Conservation (phyloP, 1,140 invertebrate genomes). For the Ips nitidus region DNA sequence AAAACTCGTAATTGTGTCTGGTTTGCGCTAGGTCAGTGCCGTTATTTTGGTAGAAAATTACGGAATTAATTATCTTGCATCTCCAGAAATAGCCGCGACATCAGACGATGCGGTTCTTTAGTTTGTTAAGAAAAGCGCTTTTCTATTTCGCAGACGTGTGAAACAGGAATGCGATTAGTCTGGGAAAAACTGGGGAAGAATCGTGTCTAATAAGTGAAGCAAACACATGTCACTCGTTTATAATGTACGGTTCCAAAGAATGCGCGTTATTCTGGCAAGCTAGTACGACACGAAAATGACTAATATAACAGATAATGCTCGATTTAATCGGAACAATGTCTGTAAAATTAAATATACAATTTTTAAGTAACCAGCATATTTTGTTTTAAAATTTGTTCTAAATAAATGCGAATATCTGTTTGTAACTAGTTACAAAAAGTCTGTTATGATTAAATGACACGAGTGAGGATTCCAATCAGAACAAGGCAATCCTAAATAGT, state of each 20-base stretch:
- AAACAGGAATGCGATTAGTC: constrained; percentile 32
- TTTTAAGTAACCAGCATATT: too few relatives aligned
- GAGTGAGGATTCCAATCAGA: too few relatives aligned
- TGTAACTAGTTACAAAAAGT: too few relatives aligned
- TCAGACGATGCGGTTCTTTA: constrained; percentile 33
- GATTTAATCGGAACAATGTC: too few relatives aligned
- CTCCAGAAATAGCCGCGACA: constrained; percentile 24
- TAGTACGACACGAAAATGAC: background rate
- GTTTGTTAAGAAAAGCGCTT: constrained; percentile 35
- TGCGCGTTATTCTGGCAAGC: constrained; percentile 18
- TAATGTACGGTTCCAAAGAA: constrained; percentile 10
- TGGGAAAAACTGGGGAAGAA: constrained; percentile 24
- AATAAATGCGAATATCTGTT: too few relatives aligned
- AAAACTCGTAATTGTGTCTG: constrained; percentile 33
- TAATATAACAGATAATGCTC: too few relatives aligned
- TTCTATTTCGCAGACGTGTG: constrained; percentile 34
- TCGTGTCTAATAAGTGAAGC: constrained; percentile 5
- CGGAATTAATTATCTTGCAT: constrained; percentile 30
- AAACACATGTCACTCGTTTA: constrained; percentile 24
- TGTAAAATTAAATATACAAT: too few relatives aligned
- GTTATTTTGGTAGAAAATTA: constrained; percentile 28
- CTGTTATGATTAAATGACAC: too few relatives aligned
- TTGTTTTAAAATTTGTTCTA: too few relatives aligned
- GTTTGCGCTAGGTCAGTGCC: constrained; percentile 32
- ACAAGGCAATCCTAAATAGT: too few relatives aligned